Evolutionary conservation across 2,113 vertebrate species (phyloP).

Genomic region (Thermophis baileyi): DNA sequence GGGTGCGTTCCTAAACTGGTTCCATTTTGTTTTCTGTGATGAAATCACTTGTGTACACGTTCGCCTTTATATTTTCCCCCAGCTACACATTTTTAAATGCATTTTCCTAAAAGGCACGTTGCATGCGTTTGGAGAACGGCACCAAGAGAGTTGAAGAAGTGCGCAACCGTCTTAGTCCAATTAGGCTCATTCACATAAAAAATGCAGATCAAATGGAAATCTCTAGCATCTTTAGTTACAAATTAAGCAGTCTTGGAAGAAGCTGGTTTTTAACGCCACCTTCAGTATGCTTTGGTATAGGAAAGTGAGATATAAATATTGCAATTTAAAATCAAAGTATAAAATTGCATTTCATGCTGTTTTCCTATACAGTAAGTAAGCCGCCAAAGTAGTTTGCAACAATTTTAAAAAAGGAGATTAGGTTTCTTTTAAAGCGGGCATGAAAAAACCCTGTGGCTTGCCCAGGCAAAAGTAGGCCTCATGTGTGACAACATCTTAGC

Average conservation of each 20-base stretch:
- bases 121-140: neutral
- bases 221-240: neutral
- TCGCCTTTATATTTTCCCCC: neutral
- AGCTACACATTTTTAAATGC: neutral
- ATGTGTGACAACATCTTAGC: neutral
- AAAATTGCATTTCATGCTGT: neutral
- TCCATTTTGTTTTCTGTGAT: neutral
- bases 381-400: neutral
- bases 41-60: neutral
- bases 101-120: neutral
- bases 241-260: neutral
- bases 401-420: neutral
- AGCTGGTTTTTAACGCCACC: neutral
- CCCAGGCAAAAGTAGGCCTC: neutral
- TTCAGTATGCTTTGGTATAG: neutral
- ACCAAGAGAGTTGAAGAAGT: neutral
- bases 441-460: neutral
- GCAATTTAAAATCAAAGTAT: neutral
- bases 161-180: neutral
- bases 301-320: neutral
- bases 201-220: neutral
- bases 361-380: neutral
- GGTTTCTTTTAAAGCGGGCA: neutral
- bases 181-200: neutral
- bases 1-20: neutral